These are phyloP conservation scores for Corythaeola cristata DNA, from an alignment of 2,113 vertebrate species.

Conservation along the genomic window DNA sequence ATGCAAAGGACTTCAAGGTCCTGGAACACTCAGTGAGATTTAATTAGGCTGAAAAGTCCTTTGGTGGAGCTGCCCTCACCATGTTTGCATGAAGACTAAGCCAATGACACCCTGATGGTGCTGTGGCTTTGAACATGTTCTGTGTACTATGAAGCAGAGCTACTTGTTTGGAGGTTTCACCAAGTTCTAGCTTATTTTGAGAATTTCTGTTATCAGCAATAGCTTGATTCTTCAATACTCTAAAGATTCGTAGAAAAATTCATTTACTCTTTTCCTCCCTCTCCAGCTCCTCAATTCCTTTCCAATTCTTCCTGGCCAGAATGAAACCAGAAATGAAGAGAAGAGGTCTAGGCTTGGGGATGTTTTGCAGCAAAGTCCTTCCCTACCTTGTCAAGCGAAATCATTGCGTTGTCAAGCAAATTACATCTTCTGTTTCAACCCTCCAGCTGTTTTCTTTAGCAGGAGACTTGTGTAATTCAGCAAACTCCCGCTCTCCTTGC, in stretches of 20 bases:
- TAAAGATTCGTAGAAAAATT: neutral
- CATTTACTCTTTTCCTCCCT: neutral
- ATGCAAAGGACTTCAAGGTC: neutral
- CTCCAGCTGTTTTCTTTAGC: neutral
- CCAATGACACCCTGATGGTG: neutral
- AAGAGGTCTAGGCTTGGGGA: neutral
- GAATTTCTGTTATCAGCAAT: neutral
- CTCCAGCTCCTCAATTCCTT: neutral
- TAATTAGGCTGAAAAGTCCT: neutral
- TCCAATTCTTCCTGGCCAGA: neutral
- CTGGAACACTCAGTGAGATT: neutral
- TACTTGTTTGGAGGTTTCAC: neutral
- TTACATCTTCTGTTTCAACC: neutral
- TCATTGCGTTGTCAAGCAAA: neutral
- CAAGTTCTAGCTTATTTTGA: neutral
- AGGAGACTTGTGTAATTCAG: neutral
- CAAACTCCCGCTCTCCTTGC: neutral
- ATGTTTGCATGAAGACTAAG: neutral
- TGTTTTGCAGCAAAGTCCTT: neutral
- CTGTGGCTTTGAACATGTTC: neutral
- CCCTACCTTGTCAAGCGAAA: neutral
- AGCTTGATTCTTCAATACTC: fast-evolving
- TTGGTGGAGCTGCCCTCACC: neutral
- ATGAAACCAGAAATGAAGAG: neutral
- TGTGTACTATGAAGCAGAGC: neutral